Conservation (phyloP, 2,113 vertebrate genomes). For the Candoia aspera region DNA sequence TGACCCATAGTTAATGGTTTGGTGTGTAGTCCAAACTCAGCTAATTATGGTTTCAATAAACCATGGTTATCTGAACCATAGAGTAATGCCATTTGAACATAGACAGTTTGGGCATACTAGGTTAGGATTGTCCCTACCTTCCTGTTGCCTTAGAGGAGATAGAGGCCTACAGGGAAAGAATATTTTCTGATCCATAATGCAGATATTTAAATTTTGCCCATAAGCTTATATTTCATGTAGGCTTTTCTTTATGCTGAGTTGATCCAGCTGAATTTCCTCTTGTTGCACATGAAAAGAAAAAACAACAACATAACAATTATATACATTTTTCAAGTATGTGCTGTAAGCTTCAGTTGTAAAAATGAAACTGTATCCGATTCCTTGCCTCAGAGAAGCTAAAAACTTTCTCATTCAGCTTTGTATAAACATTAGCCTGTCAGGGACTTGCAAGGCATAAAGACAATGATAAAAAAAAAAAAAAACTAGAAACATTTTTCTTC, state of each 20-base stretch:
- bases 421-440: conserved; percentile 26
- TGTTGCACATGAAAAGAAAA: neutral
- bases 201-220: neutral
- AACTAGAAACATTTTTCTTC: conserved; percentile 22
- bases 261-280: conserved; percentile 11
- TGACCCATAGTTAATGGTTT: neutral
- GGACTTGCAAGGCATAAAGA: neutral
- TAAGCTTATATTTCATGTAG: neutral
- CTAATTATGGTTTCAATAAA: neutral
- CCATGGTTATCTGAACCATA: neutral
- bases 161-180: neutral
- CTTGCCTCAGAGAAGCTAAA: conserved; percentile 27
- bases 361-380: neutral
- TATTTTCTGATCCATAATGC: neutral
- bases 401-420: neutral
- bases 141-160: neutral
- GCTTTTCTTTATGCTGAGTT: neutral
- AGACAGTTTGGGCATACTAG: neutral
- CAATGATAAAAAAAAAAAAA: conserved; percentile 5
- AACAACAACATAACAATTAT: no score
- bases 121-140: neutral
- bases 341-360: conserved; percentile 19
- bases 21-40: neutral
- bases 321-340: neutral
- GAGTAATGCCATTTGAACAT: neutral